These are phyloP conservation scores for Psephotus haematonotus DNA, from an alignment of 2,113 vertebrate genomes.

Conservation along the genomic window DNA sequence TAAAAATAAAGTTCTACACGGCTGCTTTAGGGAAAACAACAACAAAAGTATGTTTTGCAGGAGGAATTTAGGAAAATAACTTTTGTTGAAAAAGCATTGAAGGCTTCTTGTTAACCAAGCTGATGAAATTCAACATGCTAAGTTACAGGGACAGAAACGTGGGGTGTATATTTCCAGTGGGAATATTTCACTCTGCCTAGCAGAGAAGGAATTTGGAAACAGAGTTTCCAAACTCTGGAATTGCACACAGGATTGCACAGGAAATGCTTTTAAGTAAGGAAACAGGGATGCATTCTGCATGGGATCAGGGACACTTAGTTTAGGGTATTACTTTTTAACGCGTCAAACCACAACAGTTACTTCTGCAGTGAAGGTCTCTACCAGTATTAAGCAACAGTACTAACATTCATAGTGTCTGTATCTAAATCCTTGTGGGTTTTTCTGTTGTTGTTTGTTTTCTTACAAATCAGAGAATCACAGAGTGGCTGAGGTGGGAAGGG, in stretches of 20 bases:
- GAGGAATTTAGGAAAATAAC: neutral
- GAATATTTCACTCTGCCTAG: constrained; percentile 10
- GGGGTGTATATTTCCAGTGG: neutral
- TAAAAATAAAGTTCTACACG: neutral
- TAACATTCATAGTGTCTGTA: neutral
- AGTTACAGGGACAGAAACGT: neutral
- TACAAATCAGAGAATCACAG: neutral
- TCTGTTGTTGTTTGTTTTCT: neutral
- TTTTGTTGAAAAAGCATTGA: neutral
- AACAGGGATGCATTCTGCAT: neutral
- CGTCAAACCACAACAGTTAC: neutral
- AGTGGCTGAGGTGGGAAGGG: neutral
- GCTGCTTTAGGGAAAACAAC: neutral
- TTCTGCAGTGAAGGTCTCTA: neutral
- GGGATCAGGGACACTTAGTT: neutral
- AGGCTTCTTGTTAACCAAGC: neutral
- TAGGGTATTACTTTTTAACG: neutral
- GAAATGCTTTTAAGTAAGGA: neutral
- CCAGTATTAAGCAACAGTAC: neutral
- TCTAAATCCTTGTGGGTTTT: neutral
- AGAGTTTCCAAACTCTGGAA: too few relatives aligned
- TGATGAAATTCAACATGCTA: neutral
- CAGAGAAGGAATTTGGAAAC: constrained; percentile 12
- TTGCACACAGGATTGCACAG: constrained; percentile 19
- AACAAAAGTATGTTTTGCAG: neutral